Conservation (phyloP, 2,888 invertebrate species). For the Ferdinandea cuprea region DNA sequence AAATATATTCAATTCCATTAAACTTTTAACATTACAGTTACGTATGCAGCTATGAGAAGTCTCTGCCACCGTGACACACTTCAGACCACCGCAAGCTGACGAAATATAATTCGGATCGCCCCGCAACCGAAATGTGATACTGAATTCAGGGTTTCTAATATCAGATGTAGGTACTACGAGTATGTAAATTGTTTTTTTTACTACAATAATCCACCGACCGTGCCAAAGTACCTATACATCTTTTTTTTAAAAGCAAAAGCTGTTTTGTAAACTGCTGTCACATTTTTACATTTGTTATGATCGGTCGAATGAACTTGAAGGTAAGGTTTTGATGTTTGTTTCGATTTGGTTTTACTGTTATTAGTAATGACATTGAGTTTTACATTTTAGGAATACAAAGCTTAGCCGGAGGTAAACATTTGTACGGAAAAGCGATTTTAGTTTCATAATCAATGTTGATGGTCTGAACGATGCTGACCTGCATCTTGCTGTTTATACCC, state of each 20-base stretch:
- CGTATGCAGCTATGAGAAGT: constrained; percentile 36
- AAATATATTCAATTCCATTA: neutral
- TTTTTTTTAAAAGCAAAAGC: neutral
- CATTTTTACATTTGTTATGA: constrained; percentile 26
- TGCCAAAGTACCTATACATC: no score
- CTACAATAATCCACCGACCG: neutral
- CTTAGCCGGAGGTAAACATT: neutral
- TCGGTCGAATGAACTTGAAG: constrained; percentile 60
- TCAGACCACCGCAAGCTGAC: constrained; percentile 11
- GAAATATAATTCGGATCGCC: neutral
- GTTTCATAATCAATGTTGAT: constrained; percentile 7
- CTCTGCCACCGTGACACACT: constrained; percentile 56
- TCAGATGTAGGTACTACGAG: neutral
- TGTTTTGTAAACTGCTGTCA: constrained; percentile 7
- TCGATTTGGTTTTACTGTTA: neutral
- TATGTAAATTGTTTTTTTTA: constrained; percentile 1
- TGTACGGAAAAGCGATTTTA: neutral
- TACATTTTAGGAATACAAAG: constrained; percentile 11
- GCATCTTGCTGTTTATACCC: no score
- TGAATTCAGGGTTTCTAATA: constrained; percentile 45
- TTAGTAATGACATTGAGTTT: constrained; percentile 14
- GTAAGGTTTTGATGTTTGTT: constrained; percentile 4
- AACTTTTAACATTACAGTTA: constrained; percentile 5
- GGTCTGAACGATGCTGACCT: constrained; percentile 3
- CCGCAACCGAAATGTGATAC: constrained; percentile 23